A percentile compares a stretch with the other conserved stretches of the same genome.
Evolutionary conservation across 2,113 vertebrate genomes (phyloP).

Genomic region (Heptranchias perlo): DNA sequence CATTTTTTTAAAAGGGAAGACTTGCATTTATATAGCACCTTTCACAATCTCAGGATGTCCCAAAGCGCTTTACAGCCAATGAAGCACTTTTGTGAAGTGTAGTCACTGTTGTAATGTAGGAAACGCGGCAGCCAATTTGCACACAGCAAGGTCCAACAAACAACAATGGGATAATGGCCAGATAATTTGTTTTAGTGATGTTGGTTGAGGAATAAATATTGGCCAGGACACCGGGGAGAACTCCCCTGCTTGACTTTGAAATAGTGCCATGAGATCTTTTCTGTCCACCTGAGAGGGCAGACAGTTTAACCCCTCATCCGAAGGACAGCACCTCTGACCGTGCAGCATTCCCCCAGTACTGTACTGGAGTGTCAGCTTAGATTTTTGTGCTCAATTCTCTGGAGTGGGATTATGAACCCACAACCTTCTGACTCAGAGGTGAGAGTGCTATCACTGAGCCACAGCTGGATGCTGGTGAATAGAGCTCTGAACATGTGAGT

Average conservation of each 20-base stretch:
- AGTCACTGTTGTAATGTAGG: neutral
- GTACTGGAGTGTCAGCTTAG: too few species aligned
- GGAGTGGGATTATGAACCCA: too few species aligned
- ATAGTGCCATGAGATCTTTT: neutral
- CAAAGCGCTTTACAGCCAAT: neutral
- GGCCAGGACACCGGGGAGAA: neutral
- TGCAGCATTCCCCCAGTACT: too few species aligned
- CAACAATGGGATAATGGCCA: neutral
- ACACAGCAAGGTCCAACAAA: neutral
- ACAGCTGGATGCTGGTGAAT: too few species aligned
- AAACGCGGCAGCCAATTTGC: neutral
- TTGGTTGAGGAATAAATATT: neutral
- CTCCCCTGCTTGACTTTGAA: neutral
- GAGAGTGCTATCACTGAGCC: too few species aligned
- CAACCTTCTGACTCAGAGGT: too few species aligned
- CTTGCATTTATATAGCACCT: neutral
- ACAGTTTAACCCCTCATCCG: neutral
- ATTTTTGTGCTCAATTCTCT: neutral
- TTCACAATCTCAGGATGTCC: neutral
- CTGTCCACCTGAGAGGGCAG: too few species aligned
- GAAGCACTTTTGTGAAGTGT: neutral
- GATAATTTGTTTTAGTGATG: neutral
- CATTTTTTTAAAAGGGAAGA: neutral
- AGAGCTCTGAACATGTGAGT: neutral
- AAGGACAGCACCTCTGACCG: too few species aligned